phyloP scores from a whole-genome alignment of 1,140 invertebrate species.

The Zaprionus nigranus region DNA sequence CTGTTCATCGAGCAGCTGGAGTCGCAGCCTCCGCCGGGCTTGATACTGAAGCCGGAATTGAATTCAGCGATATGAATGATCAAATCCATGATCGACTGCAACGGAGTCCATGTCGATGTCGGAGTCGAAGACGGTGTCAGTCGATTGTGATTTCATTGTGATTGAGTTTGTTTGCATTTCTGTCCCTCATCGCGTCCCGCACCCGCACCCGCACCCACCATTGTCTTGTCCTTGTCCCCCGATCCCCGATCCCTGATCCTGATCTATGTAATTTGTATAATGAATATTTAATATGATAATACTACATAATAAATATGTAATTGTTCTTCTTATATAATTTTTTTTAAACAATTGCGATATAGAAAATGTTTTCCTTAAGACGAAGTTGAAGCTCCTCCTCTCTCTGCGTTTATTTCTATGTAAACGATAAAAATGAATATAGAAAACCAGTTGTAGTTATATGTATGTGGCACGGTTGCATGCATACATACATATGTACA shows the following conservation, averaged over 20 bases:
- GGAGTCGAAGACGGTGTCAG: slow-evolving; percentile 10
- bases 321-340: slow-evolving; percentile 65
- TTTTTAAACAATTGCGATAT: slow-evolving; percentile 58
- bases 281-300: slow-evolving; percentile 34
- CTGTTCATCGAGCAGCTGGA: slow-evolving; percentile 77
- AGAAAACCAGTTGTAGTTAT: slow-evolving; percentile 44
- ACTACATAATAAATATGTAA: slow-evolving; percentile 48
- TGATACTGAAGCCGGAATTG: slow-evolving; percentile 57
- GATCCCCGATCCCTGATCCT: neutral
- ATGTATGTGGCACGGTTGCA: slow-evolving; percentile 35
- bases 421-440: slow-evolving; percentile 43
- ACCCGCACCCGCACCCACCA: neutral
- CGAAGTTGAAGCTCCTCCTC: slow-evolving; percentile 48
- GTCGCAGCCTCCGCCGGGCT: slow-evolving; percentile 58
- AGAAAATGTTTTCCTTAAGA: slow-evolving; percentile 78
- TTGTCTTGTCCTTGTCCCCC: neutral
- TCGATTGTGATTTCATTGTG: slow-evolving; percentile 70
- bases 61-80: slow-evolving; percentile 17
- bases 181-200: slow-evolving; percentile 17
- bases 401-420: slow-evolving; percentile 58
- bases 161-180: slow-evolving; percentile 81
- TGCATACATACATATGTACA: slow-evolving; percentile 29
- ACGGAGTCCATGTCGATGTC: slow-evolving; percentile 6
- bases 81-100: slow-evolving; percentile 10
- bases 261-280: slow-evolving; percentile 32